Evolutionary conservation across 2,888 invertebrate species (phyloP).

Genomic region (Omphaloscelis lunosa): DNA sequence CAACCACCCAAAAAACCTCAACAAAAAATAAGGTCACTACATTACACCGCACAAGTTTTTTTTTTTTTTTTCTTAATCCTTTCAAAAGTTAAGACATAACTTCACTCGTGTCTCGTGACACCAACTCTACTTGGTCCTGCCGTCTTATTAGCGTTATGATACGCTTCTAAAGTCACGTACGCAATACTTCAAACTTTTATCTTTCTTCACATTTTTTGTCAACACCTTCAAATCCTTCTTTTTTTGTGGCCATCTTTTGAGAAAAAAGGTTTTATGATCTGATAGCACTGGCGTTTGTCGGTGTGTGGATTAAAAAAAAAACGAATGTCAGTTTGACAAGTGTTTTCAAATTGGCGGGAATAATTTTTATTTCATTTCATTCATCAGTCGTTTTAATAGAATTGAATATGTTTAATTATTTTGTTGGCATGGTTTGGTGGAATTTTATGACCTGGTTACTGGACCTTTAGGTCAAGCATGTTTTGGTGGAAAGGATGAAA

Average conservation of each 20-base stretch:
- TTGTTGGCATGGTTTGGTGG: not conserved
- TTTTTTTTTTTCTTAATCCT: not conserved
- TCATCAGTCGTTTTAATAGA: not conserved
- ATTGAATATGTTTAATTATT: not conserved
- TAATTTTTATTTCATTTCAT: not conserved
- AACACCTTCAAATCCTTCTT: not conserved
- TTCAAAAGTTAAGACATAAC: not conserved
- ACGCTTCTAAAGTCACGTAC: conserved; percentile 53
- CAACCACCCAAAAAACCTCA: not conserved
- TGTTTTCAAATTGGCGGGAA: conserved; percentile 21
- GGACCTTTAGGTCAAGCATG: too few relatives aligned
- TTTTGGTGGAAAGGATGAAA: not conserved
- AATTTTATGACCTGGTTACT: too few relatives aligned
- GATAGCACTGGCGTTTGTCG: conserved; percentile 12
- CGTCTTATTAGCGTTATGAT: conserved; percentile 17
- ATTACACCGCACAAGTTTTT: too few relatives aligned
- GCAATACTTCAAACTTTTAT: conserved; percentile 30
- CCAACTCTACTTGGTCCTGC: conserved; percentile 9
- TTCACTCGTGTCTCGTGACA: not conserved
- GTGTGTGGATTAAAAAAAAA: not conserved
- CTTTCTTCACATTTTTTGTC: conserved; percentile 34
- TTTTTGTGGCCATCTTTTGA: conserved; percentile 31
- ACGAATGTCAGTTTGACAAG: conserved; percentile 22
- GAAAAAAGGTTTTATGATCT: conserved; percentile 21
- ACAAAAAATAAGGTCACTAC: not conserved